phyloP scores from a whole-genome alignment of 2,888 invertebrate genomes.

The Eupithecia dodoneata region DNA sequence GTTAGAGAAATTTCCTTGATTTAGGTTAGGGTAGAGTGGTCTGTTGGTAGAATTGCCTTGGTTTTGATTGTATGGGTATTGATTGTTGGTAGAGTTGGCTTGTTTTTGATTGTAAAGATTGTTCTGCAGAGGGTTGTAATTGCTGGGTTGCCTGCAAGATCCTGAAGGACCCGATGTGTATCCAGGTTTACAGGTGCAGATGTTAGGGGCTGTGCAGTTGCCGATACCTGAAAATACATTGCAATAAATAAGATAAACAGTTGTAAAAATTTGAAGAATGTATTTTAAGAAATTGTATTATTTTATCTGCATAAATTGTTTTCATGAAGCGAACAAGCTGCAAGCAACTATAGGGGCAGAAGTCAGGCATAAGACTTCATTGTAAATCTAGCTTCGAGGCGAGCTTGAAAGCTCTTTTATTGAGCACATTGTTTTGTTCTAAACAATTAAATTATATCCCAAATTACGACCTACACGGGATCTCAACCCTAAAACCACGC shows the following conservation, averaged over 20 bases:
- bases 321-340: too few relatives aligned
- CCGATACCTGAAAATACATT: slow-evolving; percentile 1
- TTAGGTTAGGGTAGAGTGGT: slow-evolving; percentile 37
- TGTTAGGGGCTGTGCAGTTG: slow-evolving; percentile 66
- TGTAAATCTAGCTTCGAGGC: too few relatives aligned
- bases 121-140: slow-evolving; percentile 14
- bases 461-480: not conserved
- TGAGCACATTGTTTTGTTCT: too few relatives aligned
- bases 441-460: not conserved
- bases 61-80: slow-evolving; percentile 17
- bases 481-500: not conserved
- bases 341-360: too few relatives aligned
- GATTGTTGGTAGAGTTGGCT: slow-evolving; percentile 35
- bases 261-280: not conserved
- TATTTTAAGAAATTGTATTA: too few relatives aligned
- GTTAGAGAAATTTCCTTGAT: slow-evolving; percentile 28
- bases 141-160: not conserved
- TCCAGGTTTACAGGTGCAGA: slow-evolving; percentile 78
- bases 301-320: too few relatives aligned
- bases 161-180: slow-evolving; percentile 43
- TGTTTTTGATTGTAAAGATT: slow-evolving; percentile 34
- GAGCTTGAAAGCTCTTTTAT: too few relatives aligned
- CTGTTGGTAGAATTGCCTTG: slow-evolving; percentile 27
- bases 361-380: too few relatives aligned
- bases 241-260: not conserved